phyloP scores from a whole-genome alignment of 2,888 invertebrate species.

The Cinara cedri region DNA sequence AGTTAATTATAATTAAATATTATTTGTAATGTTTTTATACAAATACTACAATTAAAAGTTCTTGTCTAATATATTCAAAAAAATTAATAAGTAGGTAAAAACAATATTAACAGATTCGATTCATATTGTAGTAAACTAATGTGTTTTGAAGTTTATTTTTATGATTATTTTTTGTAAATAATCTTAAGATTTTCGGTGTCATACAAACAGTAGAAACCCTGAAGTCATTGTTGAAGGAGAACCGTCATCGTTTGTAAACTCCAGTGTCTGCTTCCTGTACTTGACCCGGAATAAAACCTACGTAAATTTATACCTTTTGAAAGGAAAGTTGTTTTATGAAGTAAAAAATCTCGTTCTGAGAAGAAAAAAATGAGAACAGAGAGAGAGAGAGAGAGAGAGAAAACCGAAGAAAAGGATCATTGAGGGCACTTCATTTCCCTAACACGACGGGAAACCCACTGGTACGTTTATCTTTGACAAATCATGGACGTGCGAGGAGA shows the following conservation, averaged over 20 bases:
- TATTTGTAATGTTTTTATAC: too few species aligned
- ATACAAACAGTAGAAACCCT: background rate
- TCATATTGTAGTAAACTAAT: background rate
- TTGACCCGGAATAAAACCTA: constrained; percentile 37
- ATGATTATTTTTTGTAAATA: background rate
- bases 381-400: constrained; percentile 1
- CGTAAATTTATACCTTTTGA: constrained; percentile 28
- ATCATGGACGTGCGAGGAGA: constrained; percentile 43
- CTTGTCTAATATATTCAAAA: too few species aligned
- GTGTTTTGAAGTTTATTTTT: background rate
- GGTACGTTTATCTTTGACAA: constrained; percentile 45
- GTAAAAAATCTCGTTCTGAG: background rate
- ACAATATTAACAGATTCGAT: background rate
- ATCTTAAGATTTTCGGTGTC: background rate
- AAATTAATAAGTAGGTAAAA: background rate
- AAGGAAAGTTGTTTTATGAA: constrained; percentile 37
- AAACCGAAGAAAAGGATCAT: constrained; percentile 36
- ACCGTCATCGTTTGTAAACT: constrained; percentile 20
- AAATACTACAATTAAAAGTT: too few species aligned
- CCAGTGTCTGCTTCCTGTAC: constrained; percentile 29
- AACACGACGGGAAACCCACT: constrained; percentile 28
- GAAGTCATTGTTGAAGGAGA: constrained; percentile 18
- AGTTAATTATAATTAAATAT: too few species aligned
- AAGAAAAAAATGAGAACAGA: background rate
- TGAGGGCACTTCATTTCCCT: constrained; percentile 41